These are phyloP conservation scores for Pterois miles DNA, from an alignment of 2,797 vertebrate species.

Conservation along the genomic window DNA sequence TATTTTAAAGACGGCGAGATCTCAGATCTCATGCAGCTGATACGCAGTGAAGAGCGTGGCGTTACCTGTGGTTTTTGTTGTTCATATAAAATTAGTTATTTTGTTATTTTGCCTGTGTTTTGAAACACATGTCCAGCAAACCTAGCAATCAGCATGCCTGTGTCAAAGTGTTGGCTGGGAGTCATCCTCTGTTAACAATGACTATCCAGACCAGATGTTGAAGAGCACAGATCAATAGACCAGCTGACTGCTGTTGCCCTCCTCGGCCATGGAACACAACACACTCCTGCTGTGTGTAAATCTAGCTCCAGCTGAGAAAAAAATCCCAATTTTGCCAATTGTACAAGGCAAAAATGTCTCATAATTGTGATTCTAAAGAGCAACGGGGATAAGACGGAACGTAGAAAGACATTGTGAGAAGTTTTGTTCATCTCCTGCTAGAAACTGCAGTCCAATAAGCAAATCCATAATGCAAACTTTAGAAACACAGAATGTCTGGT, in stretches of 20 bases:
- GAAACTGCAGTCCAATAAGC: neutral
- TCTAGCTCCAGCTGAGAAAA: neutral
- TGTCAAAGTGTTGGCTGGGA: neutral
- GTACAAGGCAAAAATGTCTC: neutral
- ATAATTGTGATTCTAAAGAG: neutral
- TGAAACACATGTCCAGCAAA: too few relatives aligned
- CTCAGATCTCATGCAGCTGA: too few relatives aligned
- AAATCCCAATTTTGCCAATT: neutral
- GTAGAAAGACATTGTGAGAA: neutral
- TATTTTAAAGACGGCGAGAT: too few relatives aligned
- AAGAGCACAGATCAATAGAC: neutral
- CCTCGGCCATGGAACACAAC: neutral
- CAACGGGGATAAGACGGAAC: neutral
- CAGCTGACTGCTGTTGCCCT: neutral
- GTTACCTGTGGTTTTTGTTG: too few relatives aligned
- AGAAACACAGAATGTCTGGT: neutral
- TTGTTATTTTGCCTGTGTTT: too few relatives aligned
- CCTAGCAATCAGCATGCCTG: too few relatives aligned
- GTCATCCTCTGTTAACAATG: neutral
- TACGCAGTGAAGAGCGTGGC: too few relatives aligned
- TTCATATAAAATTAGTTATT: too few relatives aligned
- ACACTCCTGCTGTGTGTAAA: neutral
- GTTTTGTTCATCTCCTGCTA: neutral
- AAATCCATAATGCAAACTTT: conserved; percentile 2
- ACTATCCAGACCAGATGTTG: neutral